Conservation (phyloP, 1,140 invertebrate species). For the Carcinoscorpius rotundicauda region DNA sequence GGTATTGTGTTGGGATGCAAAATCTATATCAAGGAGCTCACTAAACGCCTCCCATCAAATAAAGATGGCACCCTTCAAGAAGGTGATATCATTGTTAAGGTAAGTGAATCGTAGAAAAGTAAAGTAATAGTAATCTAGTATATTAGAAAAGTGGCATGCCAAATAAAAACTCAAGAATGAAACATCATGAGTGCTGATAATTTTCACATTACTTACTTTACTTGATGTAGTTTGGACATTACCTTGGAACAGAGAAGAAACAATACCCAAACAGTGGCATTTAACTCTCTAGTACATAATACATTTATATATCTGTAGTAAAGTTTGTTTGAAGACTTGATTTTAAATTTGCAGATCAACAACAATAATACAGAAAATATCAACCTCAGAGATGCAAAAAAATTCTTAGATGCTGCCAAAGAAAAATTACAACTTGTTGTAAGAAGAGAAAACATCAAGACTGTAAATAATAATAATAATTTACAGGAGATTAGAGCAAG, state of each 20-base stretch:
- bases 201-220: no score
- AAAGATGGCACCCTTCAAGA: conserved; percentile 51
- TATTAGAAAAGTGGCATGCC: background rate
- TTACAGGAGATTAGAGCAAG: background rate
- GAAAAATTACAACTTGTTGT: conserved; percentile 81
- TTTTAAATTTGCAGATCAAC: conserved; percentile 35
- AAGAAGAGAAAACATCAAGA: conserved; percentile 37
- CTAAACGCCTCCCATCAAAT: conserved; percentile 39
- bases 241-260: no score
- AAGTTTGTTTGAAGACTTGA: background rate
- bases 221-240: no score
- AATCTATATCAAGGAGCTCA: conserved; percentile 54
- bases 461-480: background rate
- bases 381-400: conserved; percentile 85
- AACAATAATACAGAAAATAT: conserved; percentile 56
- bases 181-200: no score
- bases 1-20: conserved; percentile 90
- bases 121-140: no score
- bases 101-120: conserved; percentile 3
- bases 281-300: no score
- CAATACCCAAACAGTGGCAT: no score
- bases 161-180: background rate
- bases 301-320: no score
- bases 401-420: conserved; percentile 82
- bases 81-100: conserved; percentile 79